Evolutionary conservation across 1,140 invertebrate genomes (phyloP).

Genomic region (Linepithema humile): DNA sequence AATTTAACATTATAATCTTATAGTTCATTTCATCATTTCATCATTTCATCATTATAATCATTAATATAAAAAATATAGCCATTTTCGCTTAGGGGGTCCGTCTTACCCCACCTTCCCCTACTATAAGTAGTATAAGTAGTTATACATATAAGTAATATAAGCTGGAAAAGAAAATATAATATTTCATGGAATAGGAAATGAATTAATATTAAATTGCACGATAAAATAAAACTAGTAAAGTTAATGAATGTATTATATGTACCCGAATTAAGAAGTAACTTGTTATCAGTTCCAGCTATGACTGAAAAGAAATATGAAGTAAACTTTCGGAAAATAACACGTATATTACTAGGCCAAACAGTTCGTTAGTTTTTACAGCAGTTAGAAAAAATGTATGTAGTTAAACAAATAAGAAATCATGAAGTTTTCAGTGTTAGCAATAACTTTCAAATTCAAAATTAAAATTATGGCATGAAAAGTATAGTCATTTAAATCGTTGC

Average conservation of each 20-base stretch:
- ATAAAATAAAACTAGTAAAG: background rate
- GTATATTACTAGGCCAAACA: background rate
- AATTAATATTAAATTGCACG: background rate
- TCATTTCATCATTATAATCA: too few species aligned
- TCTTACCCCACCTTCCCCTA: too few species aligned
- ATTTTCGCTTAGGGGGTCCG: too few species aligned
- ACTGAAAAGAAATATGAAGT: slow-evolving; percentile 40
- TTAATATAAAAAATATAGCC: too few species aligned
- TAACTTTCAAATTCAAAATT: slow-evolving; percentile 74
- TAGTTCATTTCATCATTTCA: too few species aligned
- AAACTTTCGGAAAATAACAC: background rate
- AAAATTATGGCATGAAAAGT: slow-evolving; percentile 33
- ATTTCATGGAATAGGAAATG: background rate
- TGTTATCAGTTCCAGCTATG: slow-evolving; percentile 20
- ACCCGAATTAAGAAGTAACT: slow-evolving; percentile 28
- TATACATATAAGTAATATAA: too few species aligned
- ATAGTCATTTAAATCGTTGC: slow-evolving; percentile 32
- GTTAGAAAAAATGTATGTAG: slow-evolving; percentile 41
- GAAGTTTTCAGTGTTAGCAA: slow-evolving; percentile 60
- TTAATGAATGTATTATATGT: slow-evolving; percentile 46
- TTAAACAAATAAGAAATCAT: slow-evolving; percentile 64
- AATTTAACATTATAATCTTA: too few species aligned
- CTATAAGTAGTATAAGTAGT: too few species aligned
- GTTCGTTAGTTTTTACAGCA: background rate
- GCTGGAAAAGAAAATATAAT: background rate